These are phyloP conservation scores for Flexamia atlantica DNA, from an alignment of 2,888 invertebrate genomes.

Conservation along the genomic window DNA sequence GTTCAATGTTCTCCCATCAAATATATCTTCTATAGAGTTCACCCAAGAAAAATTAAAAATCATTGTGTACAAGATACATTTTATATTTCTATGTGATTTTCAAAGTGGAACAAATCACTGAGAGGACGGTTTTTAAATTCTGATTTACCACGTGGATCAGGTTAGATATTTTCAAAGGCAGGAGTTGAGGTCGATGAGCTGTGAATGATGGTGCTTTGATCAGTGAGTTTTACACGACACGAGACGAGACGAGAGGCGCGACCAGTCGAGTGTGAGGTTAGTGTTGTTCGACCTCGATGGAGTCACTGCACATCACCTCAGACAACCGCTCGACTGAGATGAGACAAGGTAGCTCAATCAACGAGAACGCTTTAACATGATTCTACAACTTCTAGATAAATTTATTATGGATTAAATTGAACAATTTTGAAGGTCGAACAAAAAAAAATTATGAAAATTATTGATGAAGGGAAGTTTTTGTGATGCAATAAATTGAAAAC, in stretches of 20 bases:
- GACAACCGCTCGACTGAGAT: background rate
- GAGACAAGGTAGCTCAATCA: no score
- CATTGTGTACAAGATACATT: background rate
- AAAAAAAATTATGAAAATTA: no score
- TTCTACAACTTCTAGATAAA: no score
- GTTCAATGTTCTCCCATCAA: no score
- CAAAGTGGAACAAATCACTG: conserved; percentile 7
- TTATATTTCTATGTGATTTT: background rate
- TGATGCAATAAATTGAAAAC: no score
- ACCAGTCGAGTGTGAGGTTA: background rate
- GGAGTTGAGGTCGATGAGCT: conserved; percentile 1
- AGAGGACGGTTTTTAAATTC: conserved; percentile 32
- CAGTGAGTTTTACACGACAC: conserved; percentile 39
- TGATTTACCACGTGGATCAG: conserved; percentile 18
- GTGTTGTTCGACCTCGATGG: conserved; percentile 23
- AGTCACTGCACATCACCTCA: conserved; percentile 21
- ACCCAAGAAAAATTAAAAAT: background rate
- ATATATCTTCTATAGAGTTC: no score
- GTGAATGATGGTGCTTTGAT: conserved; percentile 45
- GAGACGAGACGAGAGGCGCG: background rate
- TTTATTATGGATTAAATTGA: no score
- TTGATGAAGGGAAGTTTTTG: no score
- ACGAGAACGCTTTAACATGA: background rate
- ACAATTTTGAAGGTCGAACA: no score
- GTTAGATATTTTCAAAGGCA: background rate